Evolutionary conservation across 2,113 vertebrate genomes (phyloP).

Genomic region (Seriola rivoliana): DNA sequence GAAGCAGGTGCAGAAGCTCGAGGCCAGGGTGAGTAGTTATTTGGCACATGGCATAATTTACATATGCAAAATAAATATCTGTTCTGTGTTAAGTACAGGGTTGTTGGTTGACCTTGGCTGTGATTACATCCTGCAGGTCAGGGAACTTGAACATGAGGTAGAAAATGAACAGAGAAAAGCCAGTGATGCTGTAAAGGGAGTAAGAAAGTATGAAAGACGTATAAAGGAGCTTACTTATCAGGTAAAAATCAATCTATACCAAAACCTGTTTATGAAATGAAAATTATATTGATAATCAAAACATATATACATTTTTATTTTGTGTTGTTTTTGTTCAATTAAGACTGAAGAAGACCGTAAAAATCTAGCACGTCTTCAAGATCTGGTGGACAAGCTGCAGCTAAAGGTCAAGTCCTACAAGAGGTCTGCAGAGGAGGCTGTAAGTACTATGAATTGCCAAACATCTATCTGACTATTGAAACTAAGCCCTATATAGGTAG

Average conservation of each 20-base stretch:
- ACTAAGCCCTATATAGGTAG: no score
- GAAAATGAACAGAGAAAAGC: slow-evolving; percentile 73
- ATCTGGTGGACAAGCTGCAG: slow-evolving; percentile 86
- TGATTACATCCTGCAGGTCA: slow-evolving; percentile 55
- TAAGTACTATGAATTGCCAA: slow-evolving; percentile 50
- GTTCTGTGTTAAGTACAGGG: no score
- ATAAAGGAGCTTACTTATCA: slow-evolving; percentile 80
- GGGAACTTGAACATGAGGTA: slow-evolving; percentile 75
- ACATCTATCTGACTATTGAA: no score
- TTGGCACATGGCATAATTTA: no score
- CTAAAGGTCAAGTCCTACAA: slow-evolving; percentile 88
- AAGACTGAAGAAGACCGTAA: slow-evolving; percentile 87
- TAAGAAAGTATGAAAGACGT: slow-evolving; percentile 77
- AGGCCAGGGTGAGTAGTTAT: slow-evolving; percentile 78
- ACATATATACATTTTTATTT: no score
- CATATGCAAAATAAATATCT: no score
- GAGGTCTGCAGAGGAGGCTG: slow-evolving; percentile 84
- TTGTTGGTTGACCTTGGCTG: no score
- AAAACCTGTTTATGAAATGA: background rate
- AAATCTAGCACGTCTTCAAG: slow-evolving; percentile 87
- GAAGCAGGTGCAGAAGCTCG: slow-evolving; percentile 92
- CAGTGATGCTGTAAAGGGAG: slow-evolving; percentile 72
- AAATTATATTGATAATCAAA: background rate
- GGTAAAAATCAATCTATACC: slow-evolving; percentile 30
- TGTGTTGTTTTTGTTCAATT: background rate